A percentile compares a stretch with the other conserved stretches of the same genome.
Evolutionary conservation across 2,888 invertebrate species (phyloP).

Genomic region (Dichetophora obliterata): DNA sequence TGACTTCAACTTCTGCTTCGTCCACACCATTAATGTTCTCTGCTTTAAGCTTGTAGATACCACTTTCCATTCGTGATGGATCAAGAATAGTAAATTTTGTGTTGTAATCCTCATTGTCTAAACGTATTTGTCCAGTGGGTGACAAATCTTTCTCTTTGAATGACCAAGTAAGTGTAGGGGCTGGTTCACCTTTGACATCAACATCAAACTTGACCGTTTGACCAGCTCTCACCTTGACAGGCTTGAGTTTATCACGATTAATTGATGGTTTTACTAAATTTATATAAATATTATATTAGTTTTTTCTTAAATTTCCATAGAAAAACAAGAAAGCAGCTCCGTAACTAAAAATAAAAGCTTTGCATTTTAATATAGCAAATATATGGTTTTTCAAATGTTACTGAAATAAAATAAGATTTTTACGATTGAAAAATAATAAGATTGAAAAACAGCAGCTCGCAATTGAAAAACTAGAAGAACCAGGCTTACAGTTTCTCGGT

Average conservation of each 20-base stretch:
- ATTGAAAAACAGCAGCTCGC: background rate
- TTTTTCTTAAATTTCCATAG: background rate
- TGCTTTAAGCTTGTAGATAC: constrained; percentile 90
- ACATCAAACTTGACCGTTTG: constrained; percentile 92
- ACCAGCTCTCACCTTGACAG: constrained; percentile 90
- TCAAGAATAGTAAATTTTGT: constrained; percentile 87
- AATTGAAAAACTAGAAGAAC: background rate
- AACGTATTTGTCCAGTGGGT: constrained; percentile 77
- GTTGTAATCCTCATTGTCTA: constrained; percentile 93
- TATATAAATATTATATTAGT: constrained; percentile 1
- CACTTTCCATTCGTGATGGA: constrained; percentile 87
- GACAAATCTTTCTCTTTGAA: constrained; percentile 74
- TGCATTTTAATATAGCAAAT: constrained; percentile 25
- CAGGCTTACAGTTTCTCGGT: constrained; percentile 82
- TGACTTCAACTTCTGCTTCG: constrained; percentile 93
- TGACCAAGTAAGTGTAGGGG: constrained; percentile 89
- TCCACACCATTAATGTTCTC: constrained; percentile 95
- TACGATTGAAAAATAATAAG: background rate
- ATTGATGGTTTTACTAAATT: constrained; percentile 93
- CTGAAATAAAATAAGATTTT: background rate
- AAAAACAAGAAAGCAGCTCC: background rate
- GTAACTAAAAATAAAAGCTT: constrained; percentile 41
- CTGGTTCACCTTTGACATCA: constrained; percentile 96
- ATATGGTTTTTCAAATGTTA: background rate
- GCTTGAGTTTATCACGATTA: constrained; percentile 92